Percentiles rank a stretch among this genome's conserved stretches.
Evolutionary conservation across 1,140 invertebrate genomes (phyloP).

Genomic region (Panagrolaimus sp.): DNA sequence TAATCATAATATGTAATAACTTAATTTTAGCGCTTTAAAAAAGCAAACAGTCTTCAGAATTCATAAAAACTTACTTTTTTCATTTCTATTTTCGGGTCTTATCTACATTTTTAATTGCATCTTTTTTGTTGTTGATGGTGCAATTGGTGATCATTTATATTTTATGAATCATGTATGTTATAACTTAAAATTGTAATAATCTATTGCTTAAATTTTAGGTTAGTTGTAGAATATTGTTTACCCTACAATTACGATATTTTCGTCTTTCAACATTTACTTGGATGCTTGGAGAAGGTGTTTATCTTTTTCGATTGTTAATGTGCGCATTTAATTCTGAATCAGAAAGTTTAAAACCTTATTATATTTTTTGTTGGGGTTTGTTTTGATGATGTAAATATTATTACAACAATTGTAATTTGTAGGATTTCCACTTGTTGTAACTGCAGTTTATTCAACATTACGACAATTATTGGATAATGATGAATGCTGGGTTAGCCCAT

Average conservation of each 20-base stretch:
- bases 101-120: conserved; percentile 58
- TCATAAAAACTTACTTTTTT: conserved; percentile 63
- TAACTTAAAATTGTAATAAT: background rate
- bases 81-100: conserved; percentile 61
- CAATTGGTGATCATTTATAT: conserved; percentile 26
- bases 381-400: conserved; percentile 4
- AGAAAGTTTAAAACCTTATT: conserved; percentile 59
- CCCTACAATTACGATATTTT: conserved; percentile 45
- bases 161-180: conserved; percentile 32
- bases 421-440: conserved; percentile 10
- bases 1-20: conserved; percentile 31
- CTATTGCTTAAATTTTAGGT: conserved; percentile 27
- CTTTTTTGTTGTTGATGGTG: conserved; percentile 58
- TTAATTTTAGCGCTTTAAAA: conserved; percentile 30
- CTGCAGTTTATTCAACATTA: background rate
- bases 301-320: conserved; percentile 63
- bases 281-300: conserved; percentile 64
- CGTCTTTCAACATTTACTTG: conserved; percentile 50
- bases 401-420: background rate
- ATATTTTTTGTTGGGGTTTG: conserved; percentile 63
- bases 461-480: background rate
- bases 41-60: conserved; percentile 60
- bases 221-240: conserved; percentile 54
- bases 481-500: background rate
- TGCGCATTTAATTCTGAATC: conserved; percentile 59